A percentile compares a stretch with the other conserved stretches of the same genome.
phyloP scores from a whole-genome alignment of 2,797 vertebrate species.

The Epinephelus awoara region DNA sequence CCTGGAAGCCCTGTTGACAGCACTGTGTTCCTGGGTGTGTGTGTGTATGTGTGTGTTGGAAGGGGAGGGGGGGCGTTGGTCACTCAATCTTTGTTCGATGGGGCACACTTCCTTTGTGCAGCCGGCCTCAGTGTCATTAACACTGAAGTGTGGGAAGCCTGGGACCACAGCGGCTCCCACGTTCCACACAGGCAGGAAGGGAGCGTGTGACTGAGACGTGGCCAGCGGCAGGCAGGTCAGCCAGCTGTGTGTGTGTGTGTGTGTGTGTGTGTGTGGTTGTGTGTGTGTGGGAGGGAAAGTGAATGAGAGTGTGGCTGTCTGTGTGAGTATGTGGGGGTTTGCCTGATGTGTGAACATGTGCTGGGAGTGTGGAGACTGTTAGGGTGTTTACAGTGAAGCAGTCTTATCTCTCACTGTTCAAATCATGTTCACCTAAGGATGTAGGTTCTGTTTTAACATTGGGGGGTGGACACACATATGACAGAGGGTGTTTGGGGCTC shows the following conservation, averaged over 20 bases:
- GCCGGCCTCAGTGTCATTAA: slow-evolving; percentile 80
- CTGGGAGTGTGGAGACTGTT: slow-evolving; percentile 61
- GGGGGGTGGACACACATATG: no score
- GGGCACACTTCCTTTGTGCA: slow-evolving; percentile 87
- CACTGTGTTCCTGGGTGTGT: slow-evolving; percentile 63
- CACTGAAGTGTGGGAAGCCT: slow-evolving; percentile 88
- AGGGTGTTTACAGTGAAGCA: slow-evolving; percentile 40
- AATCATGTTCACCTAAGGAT: not conserved
- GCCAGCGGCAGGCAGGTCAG: slow-evolving; percentile 72
- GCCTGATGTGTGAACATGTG: slow-evolving; percentile 73
- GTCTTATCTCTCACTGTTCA: slow-evolving; percentile 11
- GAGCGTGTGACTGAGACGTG: slow-evolving; percentile 82
- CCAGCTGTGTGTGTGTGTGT: slow-evolving; percentile 66
- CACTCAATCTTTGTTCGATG: slow-evolving; percentile 80
- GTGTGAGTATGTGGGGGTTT: slow-evolving; percentile 30
- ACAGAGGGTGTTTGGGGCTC: no score
- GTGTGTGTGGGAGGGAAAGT: slow-evolving; percentile 35
- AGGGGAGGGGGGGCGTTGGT: slow-evolving; percentile 52
- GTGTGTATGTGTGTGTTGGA: slow-evolving; percentile 3
- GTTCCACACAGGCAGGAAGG: slow-evolving; percentile 80
- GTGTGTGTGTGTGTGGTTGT: slow-evolving; percentile 40
- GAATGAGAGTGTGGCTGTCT: slow-evolving; percentile 60
- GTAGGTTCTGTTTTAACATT: no score
- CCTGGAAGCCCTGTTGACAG: slow-evolving; percentile 77
- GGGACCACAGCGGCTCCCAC: slow-evolving; percentile 83